Evolutionary conservation across 2,888 invertebrate genomes (phyloP), one percentile per base, ranked within the genome.

Genomic region (Lasioglossum figueresi): DNA sequence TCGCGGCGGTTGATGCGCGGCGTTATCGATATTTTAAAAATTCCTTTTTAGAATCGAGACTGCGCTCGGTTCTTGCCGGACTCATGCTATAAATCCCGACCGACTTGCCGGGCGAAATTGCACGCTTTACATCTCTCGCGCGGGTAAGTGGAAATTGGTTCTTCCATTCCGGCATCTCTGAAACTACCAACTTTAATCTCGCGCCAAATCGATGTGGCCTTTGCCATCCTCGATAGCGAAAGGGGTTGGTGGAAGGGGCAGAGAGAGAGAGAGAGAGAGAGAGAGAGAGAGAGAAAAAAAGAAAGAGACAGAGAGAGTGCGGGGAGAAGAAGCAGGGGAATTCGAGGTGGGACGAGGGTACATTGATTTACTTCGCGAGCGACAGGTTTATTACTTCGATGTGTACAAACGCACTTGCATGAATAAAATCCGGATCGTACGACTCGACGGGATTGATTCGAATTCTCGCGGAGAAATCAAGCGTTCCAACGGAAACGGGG

Each of bases 351-450:
- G n/a, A 14, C 56, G 43, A 77, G 83, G 73, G 84, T 90, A 89
- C 90, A 88, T 90, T 90, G 90, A 90, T 90, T 90, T 89, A 90
- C 89, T 82, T 84, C 87, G 76, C 84, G 79, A 89, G 84, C 90
- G 90, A 90, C 90, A 90, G 90, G 88, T 90, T 90, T 90, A 90
- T 90, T 90, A 90, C 88, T 90, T 82, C 80, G 76, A 80, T 87
- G 88, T 89, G 89, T 89, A 88, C 88, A 88, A 86, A 90, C 82
- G 90, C 84, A 88, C 87, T 90, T 87, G 89, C 90, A 87, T 89
- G 90, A 90, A 90, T 90, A 90, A 90, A 90, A 90, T 90, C 85
- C 84, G 86, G 79, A 83, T 82, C 84, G 85, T 80, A 81, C 85
- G 84, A 82, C 82, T 85, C 79, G 77, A 23, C 66, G 88, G 80